Base-by-base conservation (phyloP, 2,888 invertebrate genomes). In the Diarsia dahlii region DNA sequence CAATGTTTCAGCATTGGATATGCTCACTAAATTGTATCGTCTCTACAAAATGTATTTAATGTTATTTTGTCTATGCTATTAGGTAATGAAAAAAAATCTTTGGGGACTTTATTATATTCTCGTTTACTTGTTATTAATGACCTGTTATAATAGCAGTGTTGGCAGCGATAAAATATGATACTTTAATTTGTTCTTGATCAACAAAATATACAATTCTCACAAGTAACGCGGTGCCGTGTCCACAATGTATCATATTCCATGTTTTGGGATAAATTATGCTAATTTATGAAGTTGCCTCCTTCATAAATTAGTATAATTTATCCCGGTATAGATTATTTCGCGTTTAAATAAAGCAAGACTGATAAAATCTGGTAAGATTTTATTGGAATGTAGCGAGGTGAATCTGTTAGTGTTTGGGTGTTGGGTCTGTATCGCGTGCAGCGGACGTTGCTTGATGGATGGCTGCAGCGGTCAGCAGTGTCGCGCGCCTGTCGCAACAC, bases 401-500 rank as follows among this genome's bases (percentile, higher is more conserved):
- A 69, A 78, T 82, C 77, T 82, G 48, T 73, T 71, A 68, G 82
- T 81, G 78, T 81, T 74, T 76, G 71, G 71, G 70, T 76, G 76
- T 73, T 73, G 45, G 39, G 80, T 73, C 60, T 54, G 62, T 76
- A 72, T 81, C 60, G 76, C 75, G 75, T 73, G 77, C 76, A 76
- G 87, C 67, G 78, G 84, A 83, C 82, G 83, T 83, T 73, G 62
- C 60, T 80, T 89, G 88, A 89, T 89, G 89, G 89, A 91, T 89
- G 87, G 83, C 65, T 78, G 79, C 73, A 81, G 76, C 76, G 69
- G 71, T 71, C 84, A 82, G 82, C 76, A 83, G 85, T 89, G 90
- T 89, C 89, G 88, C 84, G 74, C 77, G 87, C 78, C 78, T 89
- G 90, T 90, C 89, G 87, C 87, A 86, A 87, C 86, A 89, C 89